phyloP scores from a whole-genome alignment of 2,888 invertebrate species.

The Drosophila diplacantha region DNA sequence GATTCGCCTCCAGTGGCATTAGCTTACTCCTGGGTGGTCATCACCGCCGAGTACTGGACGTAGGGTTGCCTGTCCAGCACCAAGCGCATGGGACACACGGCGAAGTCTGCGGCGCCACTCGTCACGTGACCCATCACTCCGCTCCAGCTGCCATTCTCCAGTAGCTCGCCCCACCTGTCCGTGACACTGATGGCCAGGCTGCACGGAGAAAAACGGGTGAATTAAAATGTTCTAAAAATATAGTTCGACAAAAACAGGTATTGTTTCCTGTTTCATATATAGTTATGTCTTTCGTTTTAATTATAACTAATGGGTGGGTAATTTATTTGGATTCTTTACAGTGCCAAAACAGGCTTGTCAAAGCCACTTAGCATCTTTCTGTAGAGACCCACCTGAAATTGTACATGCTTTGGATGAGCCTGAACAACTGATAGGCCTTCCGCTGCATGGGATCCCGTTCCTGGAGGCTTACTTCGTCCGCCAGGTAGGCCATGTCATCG shows the following conservation, averaged over 20 bases:
- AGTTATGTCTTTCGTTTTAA: too few species aligned
- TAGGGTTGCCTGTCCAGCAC: constrained; percentile 50
- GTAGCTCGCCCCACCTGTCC: constrained; percentile 63
- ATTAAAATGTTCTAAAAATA: neutral
- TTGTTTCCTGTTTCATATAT: neutral
- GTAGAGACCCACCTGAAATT: constrained; percentile 62
- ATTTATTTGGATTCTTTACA: neutral
- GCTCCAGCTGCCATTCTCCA: constrained; percentile 65
- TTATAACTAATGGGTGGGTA: too few species aligned
- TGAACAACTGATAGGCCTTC: constrained; percentile 68
- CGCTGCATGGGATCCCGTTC: constrained; percentile 74
- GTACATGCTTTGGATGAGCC: constrained; percentile 55
- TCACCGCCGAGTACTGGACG: constrained; percentile 57
- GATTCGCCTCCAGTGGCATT: neutral
- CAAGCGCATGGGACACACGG: constrained; percentile 70
- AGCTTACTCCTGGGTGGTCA: constrained; percentile 71
- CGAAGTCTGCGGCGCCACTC: constrained; percentile 52
- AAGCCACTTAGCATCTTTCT: neutral
- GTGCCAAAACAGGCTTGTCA: neutral
- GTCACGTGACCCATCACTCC: constrained; percentile 67
- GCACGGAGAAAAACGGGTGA: neutral
- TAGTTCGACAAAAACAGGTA: neutral
- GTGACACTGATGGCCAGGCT: constrained; percentile 60
- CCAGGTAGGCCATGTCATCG: constrained; percentile 48
- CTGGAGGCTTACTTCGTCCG: constrained; percentile 49